These are phyloP conservation scores for Hemitrygon akajei DNA, from an alignment of 2,797 vertebrate genomes.

Conservation along the genomic window DNA sequence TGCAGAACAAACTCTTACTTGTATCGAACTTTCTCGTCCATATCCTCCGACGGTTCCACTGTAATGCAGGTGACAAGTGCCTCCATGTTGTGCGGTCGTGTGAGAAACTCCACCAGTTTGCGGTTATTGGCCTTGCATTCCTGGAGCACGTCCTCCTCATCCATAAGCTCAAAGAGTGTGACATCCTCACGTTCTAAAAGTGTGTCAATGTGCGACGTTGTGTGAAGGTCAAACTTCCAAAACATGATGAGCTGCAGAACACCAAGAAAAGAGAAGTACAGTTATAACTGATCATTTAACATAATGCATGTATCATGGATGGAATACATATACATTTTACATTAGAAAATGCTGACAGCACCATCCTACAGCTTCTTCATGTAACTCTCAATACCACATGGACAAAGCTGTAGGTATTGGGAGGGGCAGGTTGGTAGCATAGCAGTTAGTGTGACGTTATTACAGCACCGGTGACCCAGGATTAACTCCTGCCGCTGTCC, in stretches of 20 bases:
- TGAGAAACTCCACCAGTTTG: constrained; percentile 58
- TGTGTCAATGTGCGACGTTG: constrained; percentile 58
- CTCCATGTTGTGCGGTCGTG: constrained; percentile 54
- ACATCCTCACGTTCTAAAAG: constrained; percentile 58
- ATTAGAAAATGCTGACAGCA: no score
- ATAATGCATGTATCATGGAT: no score
- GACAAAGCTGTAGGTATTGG: no score
- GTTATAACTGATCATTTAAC: no score
- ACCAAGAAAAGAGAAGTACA: neutral
- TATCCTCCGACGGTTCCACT: constrained; percentile 53
- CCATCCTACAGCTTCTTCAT: no score
- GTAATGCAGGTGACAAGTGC: constrained; percentile 58
- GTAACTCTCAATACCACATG: no score
- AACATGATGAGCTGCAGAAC: constrained; percentile 56
- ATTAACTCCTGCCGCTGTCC: no score
- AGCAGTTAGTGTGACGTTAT: no score
- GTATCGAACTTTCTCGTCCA: constrained; percentile 57
- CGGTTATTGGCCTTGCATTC: constrained; percentile 59
- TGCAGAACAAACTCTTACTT: constrained; percentile 49
- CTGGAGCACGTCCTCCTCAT: constrained; percentile 61
- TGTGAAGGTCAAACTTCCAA: constrained; percentile 64
- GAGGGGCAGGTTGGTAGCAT: no score
- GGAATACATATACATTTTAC: no score
- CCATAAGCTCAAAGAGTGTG: constrained; percentile 56
- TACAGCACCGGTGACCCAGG: no score